Percentiles rank a stretch among this genome's conserved stretches.
phyloP scores from a whole-genome alignment of 2,888 invertebrate genomes.

The Eupithecia subfuscata region DNA sequence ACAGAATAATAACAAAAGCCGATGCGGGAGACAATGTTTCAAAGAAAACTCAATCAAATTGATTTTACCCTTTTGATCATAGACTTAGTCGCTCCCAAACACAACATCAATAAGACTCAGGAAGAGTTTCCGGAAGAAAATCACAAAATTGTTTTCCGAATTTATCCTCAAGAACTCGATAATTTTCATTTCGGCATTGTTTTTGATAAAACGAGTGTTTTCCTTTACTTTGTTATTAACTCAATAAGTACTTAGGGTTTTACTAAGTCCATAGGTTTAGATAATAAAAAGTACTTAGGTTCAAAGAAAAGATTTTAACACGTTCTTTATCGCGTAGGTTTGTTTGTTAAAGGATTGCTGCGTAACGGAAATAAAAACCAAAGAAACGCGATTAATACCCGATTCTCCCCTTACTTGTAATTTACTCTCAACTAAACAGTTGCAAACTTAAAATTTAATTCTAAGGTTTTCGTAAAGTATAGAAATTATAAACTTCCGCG shows the following conservation, averaged over 20 bases:
- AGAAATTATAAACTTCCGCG: too few relatives aligned
- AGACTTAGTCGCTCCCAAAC: slow-evolving; percentile 39
- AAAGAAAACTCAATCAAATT: slow-evolving; percentile 46
- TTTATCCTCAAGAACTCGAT: background rate
- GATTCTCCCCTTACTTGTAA: too few relatives aligned
- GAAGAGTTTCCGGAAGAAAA: slow-evolving; percentile 31
- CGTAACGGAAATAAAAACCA: background rate
- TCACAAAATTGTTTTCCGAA: slow-evolving; percentile 26
- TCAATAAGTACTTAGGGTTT: too few relatives aligned
- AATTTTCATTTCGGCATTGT: background rate
- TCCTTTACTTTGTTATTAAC: background rate
- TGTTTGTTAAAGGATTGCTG: background rate
- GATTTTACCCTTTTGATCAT: slow-evolving; percentile 44
- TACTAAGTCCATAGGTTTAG: too few relatives aligned
- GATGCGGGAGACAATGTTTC: slow-evolving; percentile 36
- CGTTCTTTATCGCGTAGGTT: background rate
- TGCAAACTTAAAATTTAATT: too few relatives aligned
- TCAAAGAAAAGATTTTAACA: background rate
- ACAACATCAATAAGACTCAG: slow-evolving; percentile 37
- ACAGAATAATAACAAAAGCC: slow-evolving; percentile 14
- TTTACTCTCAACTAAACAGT: too few relatives aligned
- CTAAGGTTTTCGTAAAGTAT: too few relatives aligned
- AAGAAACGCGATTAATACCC: too few relatives aligned
- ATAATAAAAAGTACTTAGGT: too few relatives aligned
- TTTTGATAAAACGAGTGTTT: background rate